These are phyloP conservation scores for Pissodes strobi DNA, from an alignment of 1,140 invertebrate genomes.

Conservation along the genomic window DNA sequence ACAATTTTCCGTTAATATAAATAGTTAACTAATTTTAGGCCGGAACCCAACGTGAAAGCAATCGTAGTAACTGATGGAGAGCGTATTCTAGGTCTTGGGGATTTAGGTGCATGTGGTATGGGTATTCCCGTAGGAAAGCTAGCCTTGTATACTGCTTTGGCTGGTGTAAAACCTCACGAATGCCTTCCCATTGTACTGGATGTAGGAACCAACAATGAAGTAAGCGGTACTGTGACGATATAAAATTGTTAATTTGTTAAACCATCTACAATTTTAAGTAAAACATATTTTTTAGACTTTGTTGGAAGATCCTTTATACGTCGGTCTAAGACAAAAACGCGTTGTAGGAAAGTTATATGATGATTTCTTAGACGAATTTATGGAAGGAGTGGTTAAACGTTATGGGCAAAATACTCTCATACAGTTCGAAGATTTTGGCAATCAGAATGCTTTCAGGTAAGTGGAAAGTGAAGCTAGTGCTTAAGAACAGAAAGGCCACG, in stretches of 20 bases:
- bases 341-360: slow-evolving; percentile 89
- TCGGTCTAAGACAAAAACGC: slow-evolving; percentile 87
- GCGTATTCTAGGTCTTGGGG: slow-evolving; percentile 88
- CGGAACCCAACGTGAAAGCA: slow-evolving; percentile 84
- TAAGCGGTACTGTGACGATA: no score
- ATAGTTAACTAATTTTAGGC: no score
- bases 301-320: slow-evolving; percentile 92
- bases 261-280: no score
- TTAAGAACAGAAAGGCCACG: no score
- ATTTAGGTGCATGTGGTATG: slow-evolving; percentile 93
- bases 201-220: slow-evolving; percentile 74
- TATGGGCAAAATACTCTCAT: slow-evolving; percentile 89
- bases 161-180: slow-evolving; percentile 87
- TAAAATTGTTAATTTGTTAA: no score
- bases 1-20: no score
- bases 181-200: slow-evolving; percentile 89
- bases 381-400: slow-evolving; percentile 90
- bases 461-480: no score
- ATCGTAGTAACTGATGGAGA: slow-evolving; percentile 95
- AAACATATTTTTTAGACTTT: slow-evolving; percentile 70
- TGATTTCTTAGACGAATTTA: slow-evolving; percentile 96
- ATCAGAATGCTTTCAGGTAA: slow-evolving; percentile 81
- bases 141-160: slow-evolving; percentile 88
- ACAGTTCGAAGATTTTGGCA: slow-evolving; percentile 97
- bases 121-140: slow-evolving; percentile 93